Percentiles rank a stretch among this genome's conserved stretches.
These are phyloP conservation scores for Mactromeris polynyma DNA, from an alignment of 2,888 invertebrate genomes.

Conservation along the genomic window DNA sequence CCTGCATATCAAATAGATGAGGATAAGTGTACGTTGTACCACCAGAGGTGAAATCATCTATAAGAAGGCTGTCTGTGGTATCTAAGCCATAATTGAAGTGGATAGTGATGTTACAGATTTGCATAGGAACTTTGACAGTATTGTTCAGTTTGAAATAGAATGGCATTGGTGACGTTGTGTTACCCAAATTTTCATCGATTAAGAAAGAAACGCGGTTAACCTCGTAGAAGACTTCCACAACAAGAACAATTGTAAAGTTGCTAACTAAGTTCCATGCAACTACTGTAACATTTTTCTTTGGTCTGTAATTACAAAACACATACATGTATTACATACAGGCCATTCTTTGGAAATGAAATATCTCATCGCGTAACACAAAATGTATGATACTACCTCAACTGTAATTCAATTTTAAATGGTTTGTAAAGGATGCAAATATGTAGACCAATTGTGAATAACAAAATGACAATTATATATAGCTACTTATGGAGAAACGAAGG, in stretches of 20 bases:
- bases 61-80: neutral
- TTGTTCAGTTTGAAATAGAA: slow-evolving; percentile 37
- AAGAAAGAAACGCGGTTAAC: slow-evolving; percentile 56
- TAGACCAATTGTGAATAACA: too few species aligned
- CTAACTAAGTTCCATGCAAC: slow-evolving; percentile 57
- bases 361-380: too few species aligned
- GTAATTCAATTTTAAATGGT: too few species aligned
- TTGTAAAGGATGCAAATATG: too few species aligned
- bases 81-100: slow-evolving; percentile 44
- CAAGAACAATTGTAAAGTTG: slow-evolving; percentile 32
- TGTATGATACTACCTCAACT: too few species aligned
- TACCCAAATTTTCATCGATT: slow-evolving; percentile 26
- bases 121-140: slow-evolving; percentile 50
- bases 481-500: too few species aligned
- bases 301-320: slow-evolving; percentile 22
- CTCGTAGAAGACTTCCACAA: slow-evolving; percentile 53
- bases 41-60: neutral
- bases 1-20: slow-evolving; percentile 56
- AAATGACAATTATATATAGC: too few species aligned
- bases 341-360: too few species aligned
- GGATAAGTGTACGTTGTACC: slow-evolving; percentile 4
- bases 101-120: slow-evolving; percentile 46
- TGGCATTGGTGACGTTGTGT: slow-evolving; percentile 44
- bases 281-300: slow-evolving; percentile 37
- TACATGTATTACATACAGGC: too few species aligned